Conservation (phyloP, 2,113 vertebrate genomes). For the Rissa tridactyla region DNA sequence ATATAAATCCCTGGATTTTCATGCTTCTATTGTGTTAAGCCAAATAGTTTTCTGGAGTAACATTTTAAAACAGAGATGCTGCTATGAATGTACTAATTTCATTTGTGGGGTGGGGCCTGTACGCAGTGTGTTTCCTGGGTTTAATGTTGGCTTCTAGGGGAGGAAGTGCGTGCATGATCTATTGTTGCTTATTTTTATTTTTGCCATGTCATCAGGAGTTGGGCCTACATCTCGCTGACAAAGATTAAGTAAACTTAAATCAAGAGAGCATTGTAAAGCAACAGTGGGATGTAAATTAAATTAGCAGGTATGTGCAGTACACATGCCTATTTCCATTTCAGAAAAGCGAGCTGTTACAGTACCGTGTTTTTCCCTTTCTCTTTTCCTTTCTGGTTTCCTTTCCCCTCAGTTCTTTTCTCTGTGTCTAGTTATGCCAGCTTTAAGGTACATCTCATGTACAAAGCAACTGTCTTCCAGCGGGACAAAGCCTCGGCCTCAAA, state of each 20-base stretch:
- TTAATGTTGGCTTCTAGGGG: not conserved
- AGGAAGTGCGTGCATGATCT: not conserved
- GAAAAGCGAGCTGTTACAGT: not conserved
- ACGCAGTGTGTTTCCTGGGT: not conserved
- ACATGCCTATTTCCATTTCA: not conserved
- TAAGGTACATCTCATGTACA: not conserved
- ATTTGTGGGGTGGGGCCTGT: not conserved
- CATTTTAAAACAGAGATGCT: not conserved
- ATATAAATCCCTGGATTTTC: not conserved
- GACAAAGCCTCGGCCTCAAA: not conserved
- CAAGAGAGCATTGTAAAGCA: not conserved
- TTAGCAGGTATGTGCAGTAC: not conserved
- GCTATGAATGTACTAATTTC: not conserved
- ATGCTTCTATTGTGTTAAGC: not conserved
- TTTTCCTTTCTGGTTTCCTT: not conserved
- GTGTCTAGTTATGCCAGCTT: not conserved
- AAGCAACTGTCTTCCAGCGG: not conserved
- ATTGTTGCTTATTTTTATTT: not conserved
- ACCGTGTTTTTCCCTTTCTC: not conserved
- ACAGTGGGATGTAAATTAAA: not conserved
- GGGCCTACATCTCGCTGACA: not conserved
- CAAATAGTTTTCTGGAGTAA: not conserved
- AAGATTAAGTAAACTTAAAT: not conserved
- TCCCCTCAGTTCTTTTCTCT: not conserved
- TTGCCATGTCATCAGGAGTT: not conserved